Evolutionary conservation across 2,888 invertebrate genomes (phyloP), one percentile per base, ranked within the genome.

Genomic region (Andrena bicolor): DNA sequence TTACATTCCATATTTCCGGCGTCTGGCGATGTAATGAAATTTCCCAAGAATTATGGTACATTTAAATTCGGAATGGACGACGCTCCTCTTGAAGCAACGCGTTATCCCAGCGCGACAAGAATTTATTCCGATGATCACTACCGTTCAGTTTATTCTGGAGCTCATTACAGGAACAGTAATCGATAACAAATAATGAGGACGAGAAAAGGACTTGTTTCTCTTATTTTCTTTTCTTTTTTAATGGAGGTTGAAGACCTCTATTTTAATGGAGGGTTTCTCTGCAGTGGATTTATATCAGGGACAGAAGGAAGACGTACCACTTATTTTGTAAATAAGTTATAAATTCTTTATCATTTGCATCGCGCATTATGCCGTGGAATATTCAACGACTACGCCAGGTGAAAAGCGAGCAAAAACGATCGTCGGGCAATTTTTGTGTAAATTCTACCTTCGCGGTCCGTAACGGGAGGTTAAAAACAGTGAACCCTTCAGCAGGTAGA

Each of bases 281-380:
- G 16, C 4, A 8, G 49, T 10, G 41, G 35, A 77, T 76, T 58
- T 48, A 48, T 48, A 72, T 48, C 8, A 64, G 6, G 10, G 5
- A 51, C 10, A 41, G 7, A 51, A 51, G 72, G 49, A 51, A 72
- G 71, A 58, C 60, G 70, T 66, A 75, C 70, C 87, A 76, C 88
- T 91, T 90, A 88, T 91, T 90, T 90, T 88, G 89, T 76, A 89
- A 91, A 91, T 89, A 86, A 90, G 87, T 30, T 90, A 90, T 81
- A 88, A 91, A 91, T 91, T 80, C 82, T 83, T 85, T 80, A 79
- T 83, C 86, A 91, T 91, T 91, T 90, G 89, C 90, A 91, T 91
- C 74, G 78, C 74, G 87, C 78, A 86, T 89, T 88, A 88, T 74
- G 49, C 68, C 72, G 56, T 51, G 53, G 86, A 88, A 90, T 87